These are phyloP conservation scores for Acanthopagrus latus DNA, from an alignment of 2,797 vertebrate genomes.

Conservation along the genomic window DNA sequence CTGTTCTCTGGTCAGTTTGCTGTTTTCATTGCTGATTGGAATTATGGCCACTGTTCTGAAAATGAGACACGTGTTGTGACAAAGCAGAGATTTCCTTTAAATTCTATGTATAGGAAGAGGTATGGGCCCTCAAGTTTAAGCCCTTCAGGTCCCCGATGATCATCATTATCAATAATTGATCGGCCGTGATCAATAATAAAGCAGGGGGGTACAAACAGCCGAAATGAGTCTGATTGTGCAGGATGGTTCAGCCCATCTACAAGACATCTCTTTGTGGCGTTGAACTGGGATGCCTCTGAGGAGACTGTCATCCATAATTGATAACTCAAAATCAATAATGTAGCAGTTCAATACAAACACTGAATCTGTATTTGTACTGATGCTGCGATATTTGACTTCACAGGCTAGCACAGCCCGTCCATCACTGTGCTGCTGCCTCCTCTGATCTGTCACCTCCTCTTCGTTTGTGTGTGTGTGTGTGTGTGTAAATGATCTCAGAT, in stretches of 20 bases:
- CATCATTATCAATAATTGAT: constrained; percentile 71
- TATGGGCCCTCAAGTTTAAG: constrained; percentile 25
- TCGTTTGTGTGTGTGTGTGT: constrained; percentile 21
- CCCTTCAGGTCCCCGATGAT: constrained; percentile 52
- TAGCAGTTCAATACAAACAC: constrained; percentile 81
- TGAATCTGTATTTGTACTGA: constrained; percentile 76
- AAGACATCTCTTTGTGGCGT: constrained; percentile 66
- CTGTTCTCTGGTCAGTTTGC: neutral
- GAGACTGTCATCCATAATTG: constrained; percentile 78
- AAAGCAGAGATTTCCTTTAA: neutral
- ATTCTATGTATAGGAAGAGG: constrained; percentile 17
- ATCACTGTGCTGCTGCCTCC: constrained; percentile 58
- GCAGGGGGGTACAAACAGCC: constrained; percentile 51
- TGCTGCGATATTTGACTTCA: constrained; percentile 63
- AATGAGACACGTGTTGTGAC: neutral
- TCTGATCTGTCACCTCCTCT: constrained; percentile 64
- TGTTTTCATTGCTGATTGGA: neutral
- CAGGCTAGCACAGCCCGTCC: constrained; percentile 58
- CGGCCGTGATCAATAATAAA: constrained; percentile 70
- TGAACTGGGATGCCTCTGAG: constrained; percentile 72
- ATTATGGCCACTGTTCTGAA: neutral
- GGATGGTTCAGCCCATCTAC: constrained; percentile 58
- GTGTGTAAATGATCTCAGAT: constrained; percentile 64
- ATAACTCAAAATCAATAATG: constrained; percentile 82
- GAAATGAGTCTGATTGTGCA: constrained; percentile 58